These are phyloP conservation scores for Tachyglossus aculeatus DNA, from an alignment of 2,797 vertebrate species.

Conservation along the genomic window DNA sequence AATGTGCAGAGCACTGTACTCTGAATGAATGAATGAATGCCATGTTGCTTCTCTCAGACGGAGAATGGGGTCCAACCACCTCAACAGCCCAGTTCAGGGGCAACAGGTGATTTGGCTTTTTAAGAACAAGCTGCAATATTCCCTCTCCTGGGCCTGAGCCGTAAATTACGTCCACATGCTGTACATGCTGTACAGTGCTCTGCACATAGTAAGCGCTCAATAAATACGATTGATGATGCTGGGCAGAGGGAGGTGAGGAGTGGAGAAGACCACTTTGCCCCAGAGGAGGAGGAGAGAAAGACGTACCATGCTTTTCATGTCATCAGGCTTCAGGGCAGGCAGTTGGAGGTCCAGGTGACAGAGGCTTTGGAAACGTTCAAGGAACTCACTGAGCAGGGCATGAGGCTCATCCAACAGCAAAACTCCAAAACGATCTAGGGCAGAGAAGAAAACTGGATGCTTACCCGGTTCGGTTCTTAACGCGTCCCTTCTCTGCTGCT, in stretches of 20 bases:
- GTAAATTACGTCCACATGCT: too few species aligned
- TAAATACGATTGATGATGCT: too few species aligned
- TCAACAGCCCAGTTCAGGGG: not conserved
- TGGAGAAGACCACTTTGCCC: not conserved
- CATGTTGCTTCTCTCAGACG: too few species aligned
- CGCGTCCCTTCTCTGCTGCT: fast-evolving
- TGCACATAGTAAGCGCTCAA: too few species aligned
- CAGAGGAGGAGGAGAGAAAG: conserved; percentile 11
- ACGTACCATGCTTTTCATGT: conserved; percentile 88
- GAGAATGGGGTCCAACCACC: not conserved
- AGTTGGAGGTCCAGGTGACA: conserved; percentile 89
- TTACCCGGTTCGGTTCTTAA: not conserved
- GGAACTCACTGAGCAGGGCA: conserved; percentile 80
- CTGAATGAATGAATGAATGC: too few species aligned
- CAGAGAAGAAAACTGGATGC: not conserved
- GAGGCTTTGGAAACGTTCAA: conserved; percentile 86
- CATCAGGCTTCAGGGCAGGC: conserved; percentile 87
- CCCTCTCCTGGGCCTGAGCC: too few species aligned
- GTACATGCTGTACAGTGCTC: too few species aligned
- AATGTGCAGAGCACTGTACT: too few species aligned
- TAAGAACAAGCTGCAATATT: not conserved
- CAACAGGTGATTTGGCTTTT: not conserved
- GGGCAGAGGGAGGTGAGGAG: not conserved
- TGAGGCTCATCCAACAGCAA: conserved; percentile 85
- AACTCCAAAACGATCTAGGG: conserved; percentile 88